Evolutionary conservation across 2,113 vertebrate species (phyloP), one percentile per base, ranked within the genome.

Genomic region (Pungitius pungitius): DNA sequence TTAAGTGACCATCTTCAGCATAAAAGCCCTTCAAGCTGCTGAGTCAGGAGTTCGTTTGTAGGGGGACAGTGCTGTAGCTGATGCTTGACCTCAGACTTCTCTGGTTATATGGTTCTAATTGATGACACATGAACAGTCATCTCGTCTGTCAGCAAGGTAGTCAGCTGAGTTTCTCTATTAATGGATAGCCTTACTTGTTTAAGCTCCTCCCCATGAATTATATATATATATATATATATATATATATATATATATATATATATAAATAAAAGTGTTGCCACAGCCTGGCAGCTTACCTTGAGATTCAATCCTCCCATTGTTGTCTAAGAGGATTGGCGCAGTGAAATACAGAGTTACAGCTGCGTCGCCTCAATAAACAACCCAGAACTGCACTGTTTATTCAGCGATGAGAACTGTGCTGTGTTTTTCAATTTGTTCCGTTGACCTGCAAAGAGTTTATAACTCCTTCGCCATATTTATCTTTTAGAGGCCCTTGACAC

Each of bases 241-340:
- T 35, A 30, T 30, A 30, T 30, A 30, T 30, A 30, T 30, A 30
- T 35, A 35, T 35, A 30, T 35, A 35, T 30, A 35, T 35, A 35
- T 5, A 35, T 35, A n/a, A n/a, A n/a, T n/a, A n/a, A 35, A 4
- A 26, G 39, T 2, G 8, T 77, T 73, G 58, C 74, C 39, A 66
- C 80, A 20, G 30, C 27, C 75, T 66, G 65, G 47, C 75, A 73
- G 78, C 45, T 77, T 76, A 83, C 77, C 61, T 74, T 83, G 62
- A 71, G 78, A 77, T 80, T 75, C 65, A 79, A 84, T 83, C 79
- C 80, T 83, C 64, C 22, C 78, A 84, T 87, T 87, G 81, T 80
- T 77, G 68, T 79, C 71, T 84, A 70, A 0, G 30, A 67, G 80
- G 63, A 80, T 49, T 75, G 78, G 66, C 35, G n/a, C 61, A 59